Base-by-base conservation (phyloP, 1,140 invertebrate genomes). In the Lasaia peninsularis region DNA sequence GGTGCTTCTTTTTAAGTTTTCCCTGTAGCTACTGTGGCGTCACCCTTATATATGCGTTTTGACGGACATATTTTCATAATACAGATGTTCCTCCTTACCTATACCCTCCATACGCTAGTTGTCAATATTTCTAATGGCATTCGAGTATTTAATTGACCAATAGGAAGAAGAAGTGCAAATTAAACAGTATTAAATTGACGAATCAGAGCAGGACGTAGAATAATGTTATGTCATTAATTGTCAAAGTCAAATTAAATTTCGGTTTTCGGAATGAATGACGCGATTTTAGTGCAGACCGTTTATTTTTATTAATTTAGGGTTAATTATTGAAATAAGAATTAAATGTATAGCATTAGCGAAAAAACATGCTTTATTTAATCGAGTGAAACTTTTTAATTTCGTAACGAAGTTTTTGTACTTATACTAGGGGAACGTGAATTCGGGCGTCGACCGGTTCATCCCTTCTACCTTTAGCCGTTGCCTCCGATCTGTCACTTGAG, bases 381-480 rank as follows among this genome's bases (percentile, higher is more conserved):
- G 20, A 21, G 10, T 48, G 20, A 48, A 48, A 5, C 40, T 20
- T n/a, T 21, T 2, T 1, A 21, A 48, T n/a, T 48, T 48, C 18
- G 40, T 20, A 20, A 58, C 58, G 57, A 63, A 65, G 69, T 66
- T 55, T 56, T 62, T 56, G 34, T 63, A 71, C 56, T 58, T 68
- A 74, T 71, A 80, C 71, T 66, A 62, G 59, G 62, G 67, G 59
- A 80, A 79, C 70, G 77, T 76, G 72, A 83, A 83, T 81, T 81
- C 85, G 85, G 85, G 85, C 85, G 83, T 88, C 82, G 75, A 88
- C 85, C 83, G 85, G 85, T 86, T 63, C 81, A 82, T 80, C 85
- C 80, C 81, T 85, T 69, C 85, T 79, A 78, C 75, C 68, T 68
- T 69, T 79, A 78, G 76, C 78, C 80, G 80, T 78, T 76, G 71